These are phyloP conservation scores for Drosophila gaucha DNA, from an alignment of 2,888 invertebrate genomes.

Conservation along the genomic window DNA sequence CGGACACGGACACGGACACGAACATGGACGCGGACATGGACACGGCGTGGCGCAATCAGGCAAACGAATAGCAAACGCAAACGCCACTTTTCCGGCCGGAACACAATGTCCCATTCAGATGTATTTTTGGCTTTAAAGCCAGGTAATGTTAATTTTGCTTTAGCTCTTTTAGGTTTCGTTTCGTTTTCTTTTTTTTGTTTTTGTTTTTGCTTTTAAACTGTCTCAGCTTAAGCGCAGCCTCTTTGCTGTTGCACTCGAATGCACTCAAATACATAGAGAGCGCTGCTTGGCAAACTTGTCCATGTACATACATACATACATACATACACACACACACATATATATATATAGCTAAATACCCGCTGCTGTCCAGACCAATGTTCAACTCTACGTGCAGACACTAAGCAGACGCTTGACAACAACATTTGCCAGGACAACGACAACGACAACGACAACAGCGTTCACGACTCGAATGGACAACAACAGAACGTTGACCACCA, in stretches of 20 bases:
- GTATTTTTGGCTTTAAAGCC: conserved; percentile 51
- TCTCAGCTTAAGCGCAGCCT: conserved; percentile 14
- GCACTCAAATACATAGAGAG: background rate
- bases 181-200: background rate
- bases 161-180: background rate
- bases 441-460: background rate
- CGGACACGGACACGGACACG: conserved; percentile 4
- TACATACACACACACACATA: background rate
- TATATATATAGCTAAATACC: background rate
- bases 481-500: conserved; percentile 20
- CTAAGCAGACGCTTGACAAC: conserved; percentile 69
- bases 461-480: conserved; percentile 1
- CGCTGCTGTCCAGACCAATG: conserved; percentile 15
- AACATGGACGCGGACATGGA: conserved; percentile 28
- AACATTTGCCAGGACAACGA: conserved; percentile 42
- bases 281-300: background rate
- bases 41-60: conserved; percentile 60
- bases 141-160: conserved; percentile 35
- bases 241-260: conserved; percentile 21
- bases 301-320: background rate
- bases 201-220: background rate
- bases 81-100: conserved; percentile 47
- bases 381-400: conserved; percentile 51
- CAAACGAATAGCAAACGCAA: conserved; percentile 44
- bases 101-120: conserved; percentile 31